Base-by-base conservation (phyloP, 2,888 invertebrate genomes). In the Parascotia fuliginaria region DNA sequence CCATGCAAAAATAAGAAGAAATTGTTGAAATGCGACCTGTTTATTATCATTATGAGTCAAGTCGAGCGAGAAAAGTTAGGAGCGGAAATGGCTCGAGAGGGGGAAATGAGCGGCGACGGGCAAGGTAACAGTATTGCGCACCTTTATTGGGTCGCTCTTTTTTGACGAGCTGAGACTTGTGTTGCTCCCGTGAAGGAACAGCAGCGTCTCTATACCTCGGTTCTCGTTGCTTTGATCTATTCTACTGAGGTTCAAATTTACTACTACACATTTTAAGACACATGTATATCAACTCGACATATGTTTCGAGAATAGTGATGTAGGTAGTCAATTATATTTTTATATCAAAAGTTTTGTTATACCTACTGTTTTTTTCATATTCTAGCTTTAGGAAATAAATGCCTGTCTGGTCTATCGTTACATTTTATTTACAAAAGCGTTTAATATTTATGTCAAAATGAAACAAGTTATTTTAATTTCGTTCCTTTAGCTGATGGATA, bases 31-130 rank as follows among this genome's bases (percentile, higher is more conserved):
- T 79, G 81, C 79, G 79, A 79, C 77, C 84, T 81, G 85, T 89
- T 89, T 88, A 83, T 86, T 85, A 83, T 84, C 82, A 84, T 89
- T 88, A 83, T 77, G 81, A 82, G 80, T 75, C 81, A 84, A 87
- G 86, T 81, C 78, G 79, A 76, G 81, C 73, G 70, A 68, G 71
- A 67, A 79, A 88, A 86, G 86, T 87, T 85, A 85, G 77, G 80
- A 68, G 81, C 85, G 90, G 89, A 89, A 89, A 88, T 86, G 87
- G 78, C 77, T 31, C 43, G 15, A 40, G 40, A 34, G 27, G 49
- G 48, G 39, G 49, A 40, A 28, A 29, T 16, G 11, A 11, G 71
- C 69, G 65, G 76, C 70, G 73, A 63, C 64, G 59, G 53, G 65
- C 59, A 65, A 63, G 63, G 70, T 16, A 60, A 65, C 56, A 73